Evolutionary conservation across 64 coral and sea anemone species (phyloP).

Genomic region (Porites lutea): DNA sequence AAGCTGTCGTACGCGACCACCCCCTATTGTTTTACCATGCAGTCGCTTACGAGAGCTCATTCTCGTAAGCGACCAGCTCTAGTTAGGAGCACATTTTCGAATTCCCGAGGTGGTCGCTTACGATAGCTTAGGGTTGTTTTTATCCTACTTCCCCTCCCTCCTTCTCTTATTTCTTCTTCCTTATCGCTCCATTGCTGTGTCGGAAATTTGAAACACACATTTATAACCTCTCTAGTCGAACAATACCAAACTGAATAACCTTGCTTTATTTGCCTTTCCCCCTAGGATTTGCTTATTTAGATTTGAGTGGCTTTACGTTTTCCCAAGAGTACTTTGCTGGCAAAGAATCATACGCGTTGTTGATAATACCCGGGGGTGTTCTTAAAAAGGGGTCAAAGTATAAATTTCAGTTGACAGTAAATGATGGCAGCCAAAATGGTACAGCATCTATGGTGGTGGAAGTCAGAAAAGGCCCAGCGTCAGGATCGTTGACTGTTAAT

Average conservation of each 20-base stretch:
- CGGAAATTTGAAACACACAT: neutral
- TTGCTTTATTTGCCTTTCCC: neutral
- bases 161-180: too few species aligned
- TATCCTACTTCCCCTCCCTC: too few species aligned
- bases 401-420: conserved; percentile 33
- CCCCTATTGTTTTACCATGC: too few species aligned
- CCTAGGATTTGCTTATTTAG: conserved; percentile 1
- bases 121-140: too few species aligned
- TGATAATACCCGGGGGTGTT: neutral
- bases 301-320: neutral
- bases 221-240: neutral
- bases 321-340: neutral
- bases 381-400: conserved; percentile 17
- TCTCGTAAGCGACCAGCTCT: too few species aligned
- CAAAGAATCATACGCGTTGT: neutral
- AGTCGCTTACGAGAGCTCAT: too few species aligned
- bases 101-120: too few species aligned
- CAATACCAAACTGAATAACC: neutral
- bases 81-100: too few species aligned
- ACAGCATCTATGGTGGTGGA: conserved; percentile 6
- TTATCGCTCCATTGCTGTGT: too few species aligned
- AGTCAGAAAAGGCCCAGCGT: conserved; percentile 9
- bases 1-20: too few species aligned
- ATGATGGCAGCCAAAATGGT: neutral
- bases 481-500: neutral